Percentiles rank a stretch among this genome's conserved stretches.
Conservation (phyloP, 2,797 vertebrate species). For the Crocidura indochinensis region DNA sequence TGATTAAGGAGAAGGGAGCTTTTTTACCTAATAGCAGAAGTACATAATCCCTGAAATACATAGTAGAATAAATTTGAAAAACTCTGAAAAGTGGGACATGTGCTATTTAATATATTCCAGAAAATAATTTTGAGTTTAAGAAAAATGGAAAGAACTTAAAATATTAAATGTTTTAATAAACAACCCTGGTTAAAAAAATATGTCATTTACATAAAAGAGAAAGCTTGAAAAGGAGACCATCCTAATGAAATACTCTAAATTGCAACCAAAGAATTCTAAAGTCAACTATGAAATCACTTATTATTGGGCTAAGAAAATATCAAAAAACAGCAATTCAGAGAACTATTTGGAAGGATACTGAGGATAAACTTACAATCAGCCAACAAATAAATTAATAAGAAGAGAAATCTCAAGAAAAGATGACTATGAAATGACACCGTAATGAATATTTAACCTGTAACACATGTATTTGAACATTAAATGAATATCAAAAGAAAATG, state of each 20-base stretch:
- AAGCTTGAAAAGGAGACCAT: neutral
- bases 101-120: neutral
- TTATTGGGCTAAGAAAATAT: neutral
- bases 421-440: constrained; percentile 8
- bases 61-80: neutral
- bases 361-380: neutral
- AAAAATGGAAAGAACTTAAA: neutral
- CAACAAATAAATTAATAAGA: neutral
- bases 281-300: neutral
- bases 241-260: neutral
- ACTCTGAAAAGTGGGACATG: neutral
- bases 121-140: neutral
- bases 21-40: no score
- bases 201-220: neutral
- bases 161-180: neutral
- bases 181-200: neutral
- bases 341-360: neutral
- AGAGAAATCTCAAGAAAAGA: constrained; percentile 3
- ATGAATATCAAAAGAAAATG: neutral
- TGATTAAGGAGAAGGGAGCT: no score
- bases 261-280: neutral
- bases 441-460: neutral
- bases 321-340: neutral
- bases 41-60: neutral
- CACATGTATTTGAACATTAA: neutral